Conservation (phyloP, 2,797 vertebrate genomes). For the Craterocephalus amniculus region DNA sequence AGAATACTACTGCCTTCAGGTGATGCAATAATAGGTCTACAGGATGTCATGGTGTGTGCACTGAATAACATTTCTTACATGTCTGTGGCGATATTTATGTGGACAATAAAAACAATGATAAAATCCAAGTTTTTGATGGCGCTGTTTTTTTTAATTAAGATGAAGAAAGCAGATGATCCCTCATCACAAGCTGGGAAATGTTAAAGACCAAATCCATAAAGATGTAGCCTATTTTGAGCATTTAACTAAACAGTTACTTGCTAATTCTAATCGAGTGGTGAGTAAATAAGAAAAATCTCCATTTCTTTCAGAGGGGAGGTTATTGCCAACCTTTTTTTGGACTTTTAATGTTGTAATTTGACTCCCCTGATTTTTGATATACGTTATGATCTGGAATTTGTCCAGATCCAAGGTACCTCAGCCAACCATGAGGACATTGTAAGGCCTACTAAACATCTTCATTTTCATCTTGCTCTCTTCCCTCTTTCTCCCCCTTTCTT, state of each 20-base stretch:
- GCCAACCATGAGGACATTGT: slow-evolving; percentile 21
- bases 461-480: slow-evolving; percentile 1
- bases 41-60: not conserved
- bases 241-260: not conserved
- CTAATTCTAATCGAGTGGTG: not conserved
- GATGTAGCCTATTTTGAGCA: not conserved
- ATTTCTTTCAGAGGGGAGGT: no score
- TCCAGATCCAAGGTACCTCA: slow-evolving; percentile 8
- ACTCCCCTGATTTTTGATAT: no score
- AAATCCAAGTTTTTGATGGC: not conserved
- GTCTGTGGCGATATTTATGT: slow-evolving; percentile 8
- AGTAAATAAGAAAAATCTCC: not conserved
- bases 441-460: slow-evolving; percentile 1
- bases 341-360: slow-evolving; percentile 15
- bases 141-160: not conserved
- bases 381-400: no score
- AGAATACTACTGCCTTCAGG: not conserved
- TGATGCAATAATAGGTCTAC: not conserved
- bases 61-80: not conserved
- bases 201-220: not conserved
- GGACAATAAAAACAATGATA: not conserved
- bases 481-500: not conserved
- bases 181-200: not conserved
- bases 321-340: no score
- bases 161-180: not conserved